A percentile compares a stretch with the other conserved stretches of the same genome.
phyloP scores from a whole-genome alignment of 2,113 vertebrate genomes.

The Chroicocephalus ridibundus region DNA sequence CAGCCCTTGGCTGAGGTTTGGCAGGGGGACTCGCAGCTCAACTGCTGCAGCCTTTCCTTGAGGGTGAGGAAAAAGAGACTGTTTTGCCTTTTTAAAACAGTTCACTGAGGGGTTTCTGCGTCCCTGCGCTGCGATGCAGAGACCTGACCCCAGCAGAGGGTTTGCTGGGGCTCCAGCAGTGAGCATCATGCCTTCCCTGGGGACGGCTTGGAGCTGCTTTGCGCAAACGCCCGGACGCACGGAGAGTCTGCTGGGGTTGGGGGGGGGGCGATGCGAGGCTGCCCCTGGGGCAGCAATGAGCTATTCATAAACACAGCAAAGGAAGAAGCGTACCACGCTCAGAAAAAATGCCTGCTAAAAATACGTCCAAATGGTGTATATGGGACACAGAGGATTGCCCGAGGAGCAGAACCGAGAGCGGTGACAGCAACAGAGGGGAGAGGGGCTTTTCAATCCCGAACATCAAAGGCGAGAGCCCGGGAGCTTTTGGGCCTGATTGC shows the following conservation, averaged over 20 bases:
- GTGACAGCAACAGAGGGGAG: background rate
- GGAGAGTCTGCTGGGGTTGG: background rate
- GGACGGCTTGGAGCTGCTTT: background rate
- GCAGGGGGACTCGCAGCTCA: background rate
- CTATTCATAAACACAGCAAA: background rate
- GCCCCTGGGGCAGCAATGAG: background rate
- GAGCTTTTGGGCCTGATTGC: background rate
- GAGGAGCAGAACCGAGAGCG: background rate
- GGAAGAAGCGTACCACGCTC: background rate
- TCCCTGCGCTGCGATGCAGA: background rate
- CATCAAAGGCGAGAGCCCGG: background rate
- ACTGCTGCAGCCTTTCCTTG: background rate
- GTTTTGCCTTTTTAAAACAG: background rate
- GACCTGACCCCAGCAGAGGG: background rate
- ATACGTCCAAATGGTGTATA: background rate
- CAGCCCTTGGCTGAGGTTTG: background rate
- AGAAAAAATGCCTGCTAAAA: slow-evolving; percentile 31
- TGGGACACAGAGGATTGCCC: background rate
- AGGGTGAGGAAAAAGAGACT: background rate
- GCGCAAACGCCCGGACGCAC: background rate
- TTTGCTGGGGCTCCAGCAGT: background rate
- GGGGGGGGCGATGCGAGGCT: background rate
- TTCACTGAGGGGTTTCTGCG: background rate
- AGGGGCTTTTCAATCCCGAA: background rate
- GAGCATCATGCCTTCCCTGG: background rate